A percentile compares a stretch with the other conserved stretches of the same genome.
Evolutionary conservation across 2,888 invertebrate species (phyloP).

Genomic region (Stenoptilia bipunctidactyla): DNA sequence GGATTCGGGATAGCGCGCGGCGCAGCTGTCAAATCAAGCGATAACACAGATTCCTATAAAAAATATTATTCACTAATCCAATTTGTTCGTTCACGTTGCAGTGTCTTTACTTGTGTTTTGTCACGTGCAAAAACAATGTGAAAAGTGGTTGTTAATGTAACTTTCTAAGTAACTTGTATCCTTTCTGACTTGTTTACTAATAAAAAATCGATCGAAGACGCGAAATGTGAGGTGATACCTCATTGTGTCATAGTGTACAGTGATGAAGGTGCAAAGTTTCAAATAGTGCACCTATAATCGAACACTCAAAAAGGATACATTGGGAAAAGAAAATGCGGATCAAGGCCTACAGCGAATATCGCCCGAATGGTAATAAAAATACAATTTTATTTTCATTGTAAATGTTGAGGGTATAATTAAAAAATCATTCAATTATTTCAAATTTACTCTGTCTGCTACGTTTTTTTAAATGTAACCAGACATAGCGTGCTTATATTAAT

Average conservation of each 20-base stretch:
- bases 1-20: constrained; percentile 58
- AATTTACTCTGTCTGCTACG: too few relatives aligned
- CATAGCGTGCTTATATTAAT: too few relatives aligned
- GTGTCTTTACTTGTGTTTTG: constrained; percentile 71
- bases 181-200: constrained; percentile 47
- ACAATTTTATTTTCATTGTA: too few relatives aligned
- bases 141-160: constrained; percentile 69
- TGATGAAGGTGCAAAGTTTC: constrained; percentile 52
- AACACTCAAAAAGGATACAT: constrained; percentile 67
- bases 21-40: constrained; percentile 67
- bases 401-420: too few relatives aligned
- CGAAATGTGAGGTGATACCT: constrained; percentile 56
- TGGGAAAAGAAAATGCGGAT: constrained; percentile 70
- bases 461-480: too few relatives aligned
- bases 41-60: constrained; percentile 26
- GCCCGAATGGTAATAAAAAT: constrained; percentile 69
- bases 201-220: constrained; percentile 39
- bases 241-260: constrained; percentile 49
- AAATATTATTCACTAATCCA: constrained; percentile 17
- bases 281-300: constrained; percentile 45
- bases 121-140: constrained; percentile 69
- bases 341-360: constrained; percentile 58
- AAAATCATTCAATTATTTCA: too few relatives aligned
- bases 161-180: constrained; percentile 65
- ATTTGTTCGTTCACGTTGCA: constrained; percentile 40